A percentile compares a stretch with the other conserved stretches of the same genome.
phyloP scores from a whole-genome alignment of 2,113 vertebrate species.

The Redunca redunca region DNA sequence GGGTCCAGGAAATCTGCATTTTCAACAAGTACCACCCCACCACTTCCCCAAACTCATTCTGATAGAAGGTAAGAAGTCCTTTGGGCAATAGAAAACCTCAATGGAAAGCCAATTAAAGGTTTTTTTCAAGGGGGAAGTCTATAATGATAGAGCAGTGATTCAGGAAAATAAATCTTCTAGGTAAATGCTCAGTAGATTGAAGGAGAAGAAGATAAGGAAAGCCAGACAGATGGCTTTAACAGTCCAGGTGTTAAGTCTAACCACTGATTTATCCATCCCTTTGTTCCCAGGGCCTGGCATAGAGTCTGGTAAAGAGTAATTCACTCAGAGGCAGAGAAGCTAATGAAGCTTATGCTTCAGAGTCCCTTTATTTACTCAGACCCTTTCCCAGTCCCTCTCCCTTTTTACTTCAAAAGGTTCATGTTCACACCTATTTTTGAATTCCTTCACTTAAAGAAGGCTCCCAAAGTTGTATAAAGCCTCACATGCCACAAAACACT shows the following conservation, averaged over 20 bases:
- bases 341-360: neutral
- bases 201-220: neutral
- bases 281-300: neutral
- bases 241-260: neutral
- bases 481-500: neutral
- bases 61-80: neutral
- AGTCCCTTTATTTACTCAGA: neutral
- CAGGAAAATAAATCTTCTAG: neutral
- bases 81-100: neutral
- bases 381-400: neutral
- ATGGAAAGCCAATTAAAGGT: neutral
- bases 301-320: neutral
- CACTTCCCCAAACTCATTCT: neutral
- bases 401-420: neutral
- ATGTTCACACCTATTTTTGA: neutral
- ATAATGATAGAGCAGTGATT: neutral
- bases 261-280: constrained; percentile 10
- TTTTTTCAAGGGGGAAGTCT: neutral
- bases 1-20: neutral
- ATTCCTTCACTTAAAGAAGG: neutral
- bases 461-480: neutral
- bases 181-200: neutral
- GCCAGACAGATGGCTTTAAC: neutral
- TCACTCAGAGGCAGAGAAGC: neutral
- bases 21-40: neutral